Evolutionary conservation across 2,797 vertebrate species (phyloP).

Genomic region (Coilia nasus): DNA sequence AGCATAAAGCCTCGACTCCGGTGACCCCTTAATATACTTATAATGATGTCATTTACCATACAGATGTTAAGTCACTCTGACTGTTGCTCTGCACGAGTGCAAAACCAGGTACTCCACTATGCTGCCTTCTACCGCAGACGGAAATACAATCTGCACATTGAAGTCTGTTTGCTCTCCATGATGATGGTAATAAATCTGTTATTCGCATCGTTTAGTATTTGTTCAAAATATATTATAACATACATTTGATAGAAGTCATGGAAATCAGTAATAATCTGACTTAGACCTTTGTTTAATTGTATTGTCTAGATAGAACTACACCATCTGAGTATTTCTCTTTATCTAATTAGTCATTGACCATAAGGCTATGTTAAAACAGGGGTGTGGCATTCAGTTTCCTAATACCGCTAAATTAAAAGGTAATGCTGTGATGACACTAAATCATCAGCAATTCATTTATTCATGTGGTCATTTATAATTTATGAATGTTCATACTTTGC

Average conservation of each 20-base stretch:
- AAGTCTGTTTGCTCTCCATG: not conserved
- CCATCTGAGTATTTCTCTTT: not conserved
- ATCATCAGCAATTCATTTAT: conserved; percentile 90
- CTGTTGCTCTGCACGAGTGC: conserved; percentile 1
- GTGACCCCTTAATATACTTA: conserved; percentile 87
- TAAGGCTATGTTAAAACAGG: not conserved
- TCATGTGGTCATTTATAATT: conserved; percentile 86
- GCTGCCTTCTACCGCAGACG: conserved; percentile 7
- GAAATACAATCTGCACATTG: conserved; percentile 35
- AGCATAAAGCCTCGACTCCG: conserved; percentile 79
- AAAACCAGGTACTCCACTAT: conserved; percentile 25
- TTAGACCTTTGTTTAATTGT: not conserved
- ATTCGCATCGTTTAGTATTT: not conserved
- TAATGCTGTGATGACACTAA: conserved; percentile 75
- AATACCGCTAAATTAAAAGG: not conserved
- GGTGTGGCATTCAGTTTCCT: not conserved
- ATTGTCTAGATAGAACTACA: not conserved
- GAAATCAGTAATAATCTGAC: not conserved
- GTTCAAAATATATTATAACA: not conserved
- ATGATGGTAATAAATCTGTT: too few species aligned
- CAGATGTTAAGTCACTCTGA: conserved; percentile 69
- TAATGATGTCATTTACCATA: conserved; percentile 86
- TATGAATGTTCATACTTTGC: conserved; percentile 79
- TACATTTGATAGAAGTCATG: not conserved
- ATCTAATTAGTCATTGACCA: not conserved